phyloP scores from a whole-genome alignment of 2,888 invertebrate genomes.

The Punctoribates punctum region DNA sequence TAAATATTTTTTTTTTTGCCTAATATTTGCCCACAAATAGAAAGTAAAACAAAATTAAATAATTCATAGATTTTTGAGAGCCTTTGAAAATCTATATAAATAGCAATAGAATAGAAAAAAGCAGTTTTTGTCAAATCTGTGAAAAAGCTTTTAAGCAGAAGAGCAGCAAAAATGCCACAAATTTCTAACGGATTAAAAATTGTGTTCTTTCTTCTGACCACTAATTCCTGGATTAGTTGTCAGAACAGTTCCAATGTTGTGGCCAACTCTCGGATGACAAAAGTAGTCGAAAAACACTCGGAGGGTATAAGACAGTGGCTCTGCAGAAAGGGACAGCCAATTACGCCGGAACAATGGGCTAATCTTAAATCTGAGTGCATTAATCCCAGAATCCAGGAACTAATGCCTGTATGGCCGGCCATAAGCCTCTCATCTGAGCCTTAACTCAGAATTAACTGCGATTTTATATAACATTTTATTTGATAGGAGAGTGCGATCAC shows the following conservation, averaged over 20 bases:
- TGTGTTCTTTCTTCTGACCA: background rate
- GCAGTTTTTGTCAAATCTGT: background rate
- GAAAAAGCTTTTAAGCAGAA: background rate
- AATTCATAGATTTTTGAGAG: too few relatives aligned
- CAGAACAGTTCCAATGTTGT: background rate
- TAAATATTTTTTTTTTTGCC: too few relatives aligned
- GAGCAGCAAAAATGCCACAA: background rate
- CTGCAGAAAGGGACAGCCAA: slow-evolving; percentile 6
- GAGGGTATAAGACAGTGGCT: background rate
- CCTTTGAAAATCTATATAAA: too few relatives aligned
- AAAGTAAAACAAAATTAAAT: too few relatives aligned
- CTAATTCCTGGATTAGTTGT: background rate
- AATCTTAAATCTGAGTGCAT: slow-evolving; percentile 18
- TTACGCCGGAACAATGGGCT: slow-evolving; percentile 9
- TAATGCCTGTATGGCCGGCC: background rate
- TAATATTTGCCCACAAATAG: too few relatives aligned
- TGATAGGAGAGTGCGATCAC: slow-evolving; percentile 11
- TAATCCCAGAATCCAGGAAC: slow-evolving; percentile 22
- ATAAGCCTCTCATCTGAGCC: background rate
- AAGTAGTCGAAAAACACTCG: background rate
- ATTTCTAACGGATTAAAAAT: background rate
- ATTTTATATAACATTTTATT: background rate
- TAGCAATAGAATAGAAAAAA: too few relatives aligned
- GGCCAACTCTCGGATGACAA: slow-evolving; percentile 1
- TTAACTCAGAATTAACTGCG: background rate